Base-by-base conservation (phyloP, 2,888 invertebrate species). In the Dorcus parallelipipedus region DNA sequence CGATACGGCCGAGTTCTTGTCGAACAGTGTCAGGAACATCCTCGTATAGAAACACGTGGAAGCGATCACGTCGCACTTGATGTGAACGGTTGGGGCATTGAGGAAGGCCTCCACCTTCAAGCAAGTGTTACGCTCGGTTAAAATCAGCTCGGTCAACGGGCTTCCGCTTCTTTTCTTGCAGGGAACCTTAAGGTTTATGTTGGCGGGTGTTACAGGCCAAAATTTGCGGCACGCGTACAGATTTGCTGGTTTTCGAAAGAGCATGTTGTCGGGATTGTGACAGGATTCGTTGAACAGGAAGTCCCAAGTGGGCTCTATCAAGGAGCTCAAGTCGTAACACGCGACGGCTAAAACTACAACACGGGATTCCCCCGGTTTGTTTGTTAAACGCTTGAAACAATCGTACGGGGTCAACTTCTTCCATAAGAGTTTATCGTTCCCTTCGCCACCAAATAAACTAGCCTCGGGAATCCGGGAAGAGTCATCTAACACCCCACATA, bases 41-140 rank as follows among this genome's bases (percentile, higher is more conserved):
- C 70, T 59, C 43, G 63, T 66, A 53, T 56, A 66, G 17, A 51
- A 50, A 1, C 50, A 33, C 5, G 50, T 39, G 20, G 54, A 50
- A 5, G 41, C 20, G 3, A 61, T 51, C 33, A 57, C 40, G n/a
- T 43, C n/a, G 20, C 39, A 41, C 1, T 33, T 56, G 39, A 58
- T 52, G 9, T 55, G 14, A 33, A 52, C 45, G 8, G 61, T 33
- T 0, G 67, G 64, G 3, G 61, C 63, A 17, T 49, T 55, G 43
- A 68, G 59, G 48, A 59, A 61, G 1, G 66, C 61, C 55, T 68
- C 67, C n/a, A 70, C 54, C 47, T 67, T 62, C 49, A 71, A 58
- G 17, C 52, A 54, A 7, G 68, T 68, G 6, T 62, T 66, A 23
- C 38, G 57, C 9, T 54, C 54, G 4, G 60, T 45, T 9, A 71